These are phyloP conservation scores for Sebastolobus alascanus DNA, from an alignment of 2,797 vertebrate species.

Conservation along the genomic window DNA sequence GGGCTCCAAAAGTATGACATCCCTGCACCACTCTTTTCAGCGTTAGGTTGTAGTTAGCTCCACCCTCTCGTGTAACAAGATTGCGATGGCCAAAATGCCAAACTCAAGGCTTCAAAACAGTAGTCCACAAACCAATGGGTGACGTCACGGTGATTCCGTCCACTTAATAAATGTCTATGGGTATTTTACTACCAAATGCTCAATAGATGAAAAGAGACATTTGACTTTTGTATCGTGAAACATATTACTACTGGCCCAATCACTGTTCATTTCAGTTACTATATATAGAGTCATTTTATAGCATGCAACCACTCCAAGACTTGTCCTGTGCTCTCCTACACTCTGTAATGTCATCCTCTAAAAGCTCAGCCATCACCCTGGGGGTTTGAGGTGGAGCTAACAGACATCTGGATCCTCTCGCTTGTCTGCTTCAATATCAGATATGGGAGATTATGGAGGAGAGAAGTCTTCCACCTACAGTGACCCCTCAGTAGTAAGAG, in stretches of 20 bases:
- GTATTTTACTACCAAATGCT: neutral
- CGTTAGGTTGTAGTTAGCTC: too few species aligned
- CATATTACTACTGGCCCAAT: neutral
- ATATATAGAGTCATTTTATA: constrained; percentile 1
- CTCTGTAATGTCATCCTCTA: constrained; percentile 24
- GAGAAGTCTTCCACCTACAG: constrained; percentile 32
- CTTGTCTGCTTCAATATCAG: constrained; percentile 53
- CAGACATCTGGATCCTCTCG: constrained; percentile 38
- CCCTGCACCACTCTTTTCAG: too few species aligned
- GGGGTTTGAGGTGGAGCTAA: constrained; percentile 36
- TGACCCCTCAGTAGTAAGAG: constrained; percentile 45
- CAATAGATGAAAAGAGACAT: neutral
- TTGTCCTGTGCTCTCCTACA: constrained; percentile 2
- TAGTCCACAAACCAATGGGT: too few species aligned
- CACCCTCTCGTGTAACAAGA: too few species aligned
- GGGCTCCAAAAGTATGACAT: too few species aligned
- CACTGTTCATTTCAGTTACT: neutral
- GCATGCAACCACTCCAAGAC: constrained; percentile 5
- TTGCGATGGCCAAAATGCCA: too few species aligned
- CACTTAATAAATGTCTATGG: neutral
- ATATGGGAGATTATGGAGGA: constrained; percentile 43
- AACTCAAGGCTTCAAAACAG: too few species aligned
- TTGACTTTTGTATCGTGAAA: neutral
- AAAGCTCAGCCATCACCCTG: constrained; percentile 43
- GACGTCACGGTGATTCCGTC: neutral